Evolutionary conservation across 2,113 vertebrate genomes (phyloP).

Genomic region (Orycteropus afer): DNA sequence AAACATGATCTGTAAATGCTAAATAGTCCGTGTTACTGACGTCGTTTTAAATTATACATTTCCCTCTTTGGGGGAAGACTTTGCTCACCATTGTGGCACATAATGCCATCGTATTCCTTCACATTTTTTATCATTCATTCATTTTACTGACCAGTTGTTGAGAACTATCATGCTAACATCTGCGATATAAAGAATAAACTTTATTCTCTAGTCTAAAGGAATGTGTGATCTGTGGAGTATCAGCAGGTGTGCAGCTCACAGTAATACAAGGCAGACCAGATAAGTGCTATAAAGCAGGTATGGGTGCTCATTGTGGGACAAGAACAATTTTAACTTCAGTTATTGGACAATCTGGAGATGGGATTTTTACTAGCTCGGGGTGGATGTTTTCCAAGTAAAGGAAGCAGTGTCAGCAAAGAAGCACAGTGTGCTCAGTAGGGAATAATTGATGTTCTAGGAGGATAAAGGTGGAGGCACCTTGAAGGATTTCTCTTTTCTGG

Average conservation of each 20-base stretch:
- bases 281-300: accelerated
- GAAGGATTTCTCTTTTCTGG: no score
- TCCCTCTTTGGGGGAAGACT: background rate
- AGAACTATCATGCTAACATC: background rate
- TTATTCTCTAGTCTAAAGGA: background rate
- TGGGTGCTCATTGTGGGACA: accelerated
- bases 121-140: background rate
- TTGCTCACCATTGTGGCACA: no score
- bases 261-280: background rate
- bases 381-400: background rate
- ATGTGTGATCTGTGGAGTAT: background rate
- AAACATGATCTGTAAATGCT: background rate
- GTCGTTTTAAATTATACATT: background rate
- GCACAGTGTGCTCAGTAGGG: background rate
- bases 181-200: background rate
- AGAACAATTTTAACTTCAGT: background rate
- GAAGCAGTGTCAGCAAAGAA: background rate
- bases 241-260: background rate
- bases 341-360: no score
- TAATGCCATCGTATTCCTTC: background rate
- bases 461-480: background rate
- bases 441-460: background rate
- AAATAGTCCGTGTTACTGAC: background rate
- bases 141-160: background rate
- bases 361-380: background rate